phyloP scores from a whole-genome alignment of 1,140 invertebrate genomes.

The Drosophila biarmipes region DNA sequence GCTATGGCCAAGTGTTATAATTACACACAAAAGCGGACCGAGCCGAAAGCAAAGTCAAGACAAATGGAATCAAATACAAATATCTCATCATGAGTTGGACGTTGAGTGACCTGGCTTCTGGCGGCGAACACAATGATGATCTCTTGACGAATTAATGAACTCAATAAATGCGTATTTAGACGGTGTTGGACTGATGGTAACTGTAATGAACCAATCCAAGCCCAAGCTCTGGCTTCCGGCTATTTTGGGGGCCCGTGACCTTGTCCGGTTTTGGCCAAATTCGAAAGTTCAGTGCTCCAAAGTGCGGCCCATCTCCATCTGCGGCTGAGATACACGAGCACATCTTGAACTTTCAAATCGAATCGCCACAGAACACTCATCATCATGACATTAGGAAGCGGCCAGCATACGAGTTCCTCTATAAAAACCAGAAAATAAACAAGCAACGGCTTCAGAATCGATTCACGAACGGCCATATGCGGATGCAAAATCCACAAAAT shows the following conservation, averaged over 20 bases:
- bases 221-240: slow-evolving; percentile 44
- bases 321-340: slow-evolving; percentile 8
- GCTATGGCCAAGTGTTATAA: slow-evolving; percentile 72
- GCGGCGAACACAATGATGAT: slow-evolving; percentile 44
- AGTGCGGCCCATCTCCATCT: slow-evolving; percentile 14
- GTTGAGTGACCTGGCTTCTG: slow-evolving; percentile 61
- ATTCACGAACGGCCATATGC: slow-evolving; percentile 62
- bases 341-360: slow-evolving; percentile 69
- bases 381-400: slow-evolving; percentile 62
- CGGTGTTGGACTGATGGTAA: slow-evolving; percentile 22
- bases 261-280: slow-evolving; percentile 52
- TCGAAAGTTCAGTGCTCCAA: slow-evolving; percentile 62
- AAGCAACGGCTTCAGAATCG: slow-evolving; percentile 78
- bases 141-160: slow-evolving; percentile 76
- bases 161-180: slow-evolving; percentile 41
- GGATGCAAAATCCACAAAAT: slow-evolving; percentile 66
- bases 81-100: slow-evolving; percentile 21
- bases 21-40: slow-evolving; percentile 62
- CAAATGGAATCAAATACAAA: slow-evolving; percentile 17
- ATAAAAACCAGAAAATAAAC: slow-evolving; percentile 82
- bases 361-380: slow-evolving; percentile 22
- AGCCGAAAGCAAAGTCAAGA: slow-evolving; percentile 40
- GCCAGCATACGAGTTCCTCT: slow-evolving; percentile 60
- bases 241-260: slow-evolving; percentile 20
- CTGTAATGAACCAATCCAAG: slow-evolving; percentile 56